Base-by-base conservation (phyloP, 2,888 invertebrate species). In the Listrodromus nycthemerus region DNA sequence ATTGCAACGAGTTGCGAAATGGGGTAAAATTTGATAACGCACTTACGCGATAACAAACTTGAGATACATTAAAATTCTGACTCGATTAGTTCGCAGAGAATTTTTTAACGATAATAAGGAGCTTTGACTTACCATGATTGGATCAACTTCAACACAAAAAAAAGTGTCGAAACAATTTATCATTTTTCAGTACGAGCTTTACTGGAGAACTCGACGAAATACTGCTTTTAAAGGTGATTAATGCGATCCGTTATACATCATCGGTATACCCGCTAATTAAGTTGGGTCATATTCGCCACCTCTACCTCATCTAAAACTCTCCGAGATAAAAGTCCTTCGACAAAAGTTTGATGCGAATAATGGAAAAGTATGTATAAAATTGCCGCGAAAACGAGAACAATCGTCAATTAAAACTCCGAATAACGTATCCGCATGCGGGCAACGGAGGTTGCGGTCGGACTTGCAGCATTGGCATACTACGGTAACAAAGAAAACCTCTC, bases 361-460 rank as follows among this genome's bases (percentile, higher is more conserved):
- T 24, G 27, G 7, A 45, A 13, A 45, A 21, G 13, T 66, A 66
- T 45, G 24, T 21, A 45, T 61, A 41, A n/a, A 58, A 61, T 41
- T 45, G 30, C 24, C 13, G 24, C 24, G n/a, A n/a, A 55, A 58
- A 41, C 27, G 45, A 74, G 41, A 19, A 48, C 30, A 48, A 74
- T 48, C 37, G 30, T 24, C 61, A 78, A 78, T 78, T 70, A 78
- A 70, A 78, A 70, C 70, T 70, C 41, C 63, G 78, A 48, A 50
- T 65, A 70, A 65, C 63, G 78, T 45, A 65, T 70, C 41, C 24
- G n/a, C 24, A 27, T 79, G 69, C 24, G 50, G 48, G 37, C 21
- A n/a, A 16, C 50, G 37, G n/a, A 48, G 70, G 37, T 30, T 37
- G 69, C 50, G 48, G 52, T 50, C 58, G 24, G 30, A 16, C 45